Evolutionary conservation across 2,888 invertebrate genomes (phyloP), one percentile per base, ranked within the genome.

Genomic region (Mimumesa dahlbomi): DNA sequence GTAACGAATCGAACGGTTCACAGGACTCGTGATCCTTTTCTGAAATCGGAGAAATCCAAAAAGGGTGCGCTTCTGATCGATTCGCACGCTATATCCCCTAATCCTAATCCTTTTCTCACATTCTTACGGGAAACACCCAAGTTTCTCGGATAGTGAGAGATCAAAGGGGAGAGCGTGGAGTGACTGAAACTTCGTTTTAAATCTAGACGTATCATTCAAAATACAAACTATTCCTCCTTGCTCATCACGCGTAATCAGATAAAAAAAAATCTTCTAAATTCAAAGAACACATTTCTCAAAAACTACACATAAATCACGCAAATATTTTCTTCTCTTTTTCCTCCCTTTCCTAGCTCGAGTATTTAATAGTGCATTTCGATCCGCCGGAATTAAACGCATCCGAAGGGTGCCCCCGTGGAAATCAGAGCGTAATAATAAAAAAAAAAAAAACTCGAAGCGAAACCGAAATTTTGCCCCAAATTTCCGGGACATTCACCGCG

Each of bases 21-120:
- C 49, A 16, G 49, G 22, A 45, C 40, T 49, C 64, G 58, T 18
- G 66, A 68, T 53, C 58, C 68, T 75, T 77, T 77, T 63, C 53
- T 62, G 57, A 58, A 75, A 77, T 64, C 42, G 69, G 50, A 59
- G 68, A 64, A 72, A 64, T 58, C 54, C 46, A 49, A 45, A 36
- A 59, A 65, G 75, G 48, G 52, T 43, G 19, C 62, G 68, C 77
- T 69, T 72, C 63, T 69, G 61, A 36, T 71, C 62, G 66, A 73
- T 79, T 79, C 76, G 63, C 71, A 79, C 74, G 76, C 66, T 79
- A 62, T n/a, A n/a, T 70, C 66, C 61, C 59, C 70, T 59, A 58
- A 59, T 68, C 78, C 75, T 86, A 86, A 88, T 88, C 87, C 87
- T 87, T 88, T 87, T 86, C 85, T 87, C 85, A 81, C 82, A 87